phyloP scores from a whole-genome alignment of 2,113 vertebrate genomes.

The Cheirogaleus medius region DNA sequence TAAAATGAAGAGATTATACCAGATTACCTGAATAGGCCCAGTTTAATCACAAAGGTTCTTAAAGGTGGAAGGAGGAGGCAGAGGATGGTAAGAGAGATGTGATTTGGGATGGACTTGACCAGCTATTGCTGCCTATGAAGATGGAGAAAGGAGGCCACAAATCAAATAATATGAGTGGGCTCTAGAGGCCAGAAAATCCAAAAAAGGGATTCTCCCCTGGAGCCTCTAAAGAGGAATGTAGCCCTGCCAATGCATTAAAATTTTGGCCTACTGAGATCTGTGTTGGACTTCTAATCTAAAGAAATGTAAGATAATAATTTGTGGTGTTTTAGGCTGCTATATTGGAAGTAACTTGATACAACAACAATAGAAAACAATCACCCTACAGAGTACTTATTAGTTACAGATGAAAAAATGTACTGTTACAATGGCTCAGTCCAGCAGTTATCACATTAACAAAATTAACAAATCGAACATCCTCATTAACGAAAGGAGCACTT shows the following conservation, averaged over 20 bases:
- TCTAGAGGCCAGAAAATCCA: neutral
- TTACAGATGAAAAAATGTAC: neutral
- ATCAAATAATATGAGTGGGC: too few species aligned
- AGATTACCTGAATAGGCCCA: neutral
- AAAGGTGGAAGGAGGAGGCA: neutral
- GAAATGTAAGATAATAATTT: neutral
- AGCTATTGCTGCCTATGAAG: neutral
- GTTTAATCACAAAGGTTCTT: neutral
- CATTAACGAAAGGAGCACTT: neutral
- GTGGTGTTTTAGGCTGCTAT: neutral
- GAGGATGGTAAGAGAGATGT: neutral
- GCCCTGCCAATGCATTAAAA: neutral
- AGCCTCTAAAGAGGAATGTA: neutral
- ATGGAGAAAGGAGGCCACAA: neutral
- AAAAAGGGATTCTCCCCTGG: neutral
- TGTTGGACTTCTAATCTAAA: neutral
- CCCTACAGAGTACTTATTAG: neutral
- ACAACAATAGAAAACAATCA: neutral
- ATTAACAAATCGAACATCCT: neutral
- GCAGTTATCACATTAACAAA: neutral
- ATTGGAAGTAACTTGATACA: neutral
- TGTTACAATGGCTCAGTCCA: neutral
- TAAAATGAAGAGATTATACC: neutral
- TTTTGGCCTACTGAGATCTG: neutral
- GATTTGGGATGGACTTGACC: neutral